Evolutionary conservation across 1,140 invertebrate genomes (phyloP).

Genomic region (Bombus balteatus): DNA sequence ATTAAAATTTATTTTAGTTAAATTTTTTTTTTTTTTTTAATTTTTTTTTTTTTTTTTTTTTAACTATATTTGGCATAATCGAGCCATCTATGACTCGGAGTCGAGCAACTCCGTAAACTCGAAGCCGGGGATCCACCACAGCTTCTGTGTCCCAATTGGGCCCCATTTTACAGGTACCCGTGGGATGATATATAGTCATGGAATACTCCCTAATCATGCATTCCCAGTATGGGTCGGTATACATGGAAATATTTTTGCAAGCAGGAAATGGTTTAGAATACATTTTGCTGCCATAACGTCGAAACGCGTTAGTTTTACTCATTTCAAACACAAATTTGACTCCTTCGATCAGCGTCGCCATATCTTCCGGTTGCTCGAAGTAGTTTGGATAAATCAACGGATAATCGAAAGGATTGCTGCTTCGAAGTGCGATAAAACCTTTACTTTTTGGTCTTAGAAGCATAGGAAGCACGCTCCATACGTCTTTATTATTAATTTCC

Average conservation of each 20-base stretch:
- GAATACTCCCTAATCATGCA: conserved; percentile 94
- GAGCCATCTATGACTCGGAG: no score
- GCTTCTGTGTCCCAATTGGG: conserved; percentile 91
- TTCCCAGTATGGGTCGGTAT: conserved; percentile 90
- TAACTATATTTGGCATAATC: no score
- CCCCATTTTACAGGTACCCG: conserved; percentile 97
- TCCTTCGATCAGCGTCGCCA: conserved; percentile 91
- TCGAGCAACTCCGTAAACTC: conserved; percentile 88
- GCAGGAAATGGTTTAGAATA: conserved; percentile 88
- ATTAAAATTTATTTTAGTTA: no score
- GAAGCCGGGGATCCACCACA: conserved; percentile 92
- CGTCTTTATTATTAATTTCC: conserved; percentile 89
- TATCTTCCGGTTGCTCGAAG: no score
- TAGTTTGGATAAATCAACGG: no score
- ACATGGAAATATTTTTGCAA: conserved; percentile 86
- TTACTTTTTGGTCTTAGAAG: conserved; percentile 90
- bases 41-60: no score
- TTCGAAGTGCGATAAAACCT: conserved; percentile 90
- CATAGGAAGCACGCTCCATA: conserved; percentile 93
- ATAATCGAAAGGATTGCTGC: conserved; percentile 93
- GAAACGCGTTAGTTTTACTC: conserved; percentile 89
- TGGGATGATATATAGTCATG: conserved; percentile 93
- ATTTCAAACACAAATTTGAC: conserved; percentile 90
- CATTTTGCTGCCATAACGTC: conserved; percentile 87
- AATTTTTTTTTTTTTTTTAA: no score